phyloP scores from a whole-genome alignment of 2,113 vertebrate genomes.

The Mus spicilegus region DNA sequence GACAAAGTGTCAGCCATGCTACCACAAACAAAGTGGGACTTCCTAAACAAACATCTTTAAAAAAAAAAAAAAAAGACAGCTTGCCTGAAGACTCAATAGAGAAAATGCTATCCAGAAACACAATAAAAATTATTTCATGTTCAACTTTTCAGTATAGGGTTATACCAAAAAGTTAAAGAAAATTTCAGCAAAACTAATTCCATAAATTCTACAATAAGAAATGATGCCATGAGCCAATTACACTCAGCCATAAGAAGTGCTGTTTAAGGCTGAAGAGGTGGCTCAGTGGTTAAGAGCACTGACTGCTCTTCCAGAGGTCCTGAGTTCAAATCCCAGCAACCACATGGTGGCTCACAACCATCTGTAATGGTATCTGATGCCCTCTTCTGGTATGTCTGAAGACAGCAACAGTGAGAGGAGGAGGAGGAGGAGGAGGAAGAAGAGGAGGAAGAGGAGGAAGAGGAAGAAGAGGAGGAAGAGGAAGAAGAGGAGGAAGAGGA shows the following conservation, averaged over 20 bases:
- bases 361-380: too few relatives aligned
- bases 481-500: too few relatives aligned
- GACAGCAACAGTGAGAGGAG: too few relatives aligned
- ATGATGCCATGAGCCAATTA: constrained; percentile 15
- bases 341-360: too few relatives aligned
- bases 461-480: too few relatives aligned
- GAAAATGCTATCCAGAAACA: neutral
- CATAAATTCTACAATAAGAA: constrained; percentile 13
- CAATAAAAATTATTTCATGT: constrained; percentile 19
- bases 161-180: constrained; percentile 22
- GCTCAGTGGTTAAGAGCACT: too few relatives aligned
- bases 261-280: too few relatives aligned
- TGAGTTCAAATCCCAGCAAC: too few relatives aligned
- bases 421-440: too few relatives aligned
- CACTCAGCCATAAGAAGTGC: neutral
- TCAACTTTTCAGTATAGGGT: constrained; percentile 8
- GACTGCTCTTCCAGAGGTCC: too few relatives aligned
- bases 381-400: too few relatives aligned
- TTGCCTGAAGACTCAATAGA: neutral
- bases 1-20: neutral
- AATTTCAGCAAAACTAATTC: constrained; percentile 38
- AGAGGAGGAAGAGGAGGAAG: too few relatives aligned
- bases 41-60: constrained; percentile 33
- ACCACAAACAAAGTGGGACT: constrained; percentile 13
- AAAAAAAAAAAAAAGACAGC: neutral